phyloP scores from a whole-genome alignment of 2,888 invertebrate genomes.

The Noctua janthina region DNA sequence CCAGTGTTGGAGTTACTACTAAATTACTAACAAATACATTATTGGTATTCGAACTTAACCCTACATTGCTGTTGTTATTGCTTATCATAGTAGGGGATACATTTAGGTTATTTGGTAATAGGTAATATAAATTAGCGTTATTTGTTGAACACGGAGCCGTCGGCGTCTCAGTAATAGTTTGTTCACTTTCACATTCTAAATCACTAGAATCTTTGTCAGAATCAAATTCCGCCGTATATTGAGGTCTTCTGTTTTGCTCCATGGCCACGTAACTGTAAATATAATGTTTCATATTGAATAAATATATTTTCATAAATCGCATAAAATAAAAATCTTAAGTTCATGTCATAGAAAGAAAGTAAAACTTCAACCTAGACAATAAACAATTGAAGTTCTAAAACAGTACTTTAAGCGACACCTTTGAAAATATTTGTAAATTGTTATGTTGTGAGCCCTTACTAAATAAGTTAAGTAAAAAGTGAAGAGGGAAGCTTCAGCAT shows the following conservation, averaged over 20 bases:
- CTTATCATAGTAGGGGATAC: background rate
- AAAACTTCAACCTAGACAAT: background rate
- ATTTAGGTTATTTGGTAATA: slow-evolving; percentile 1
- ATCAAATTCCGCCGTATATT: slow-evolving; percentile 4
- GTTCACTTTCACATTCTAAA: slow-evolving; percentile 30
- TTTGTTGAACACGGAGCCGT: background rate
- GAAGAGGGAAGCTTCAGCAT: background rate
- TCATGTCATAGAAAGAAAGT: background rate
- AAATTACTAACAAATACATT: background rate
- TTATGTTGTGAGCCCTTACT: background rate
- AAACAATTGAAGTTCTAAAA: slow-evolving; percentile 1
- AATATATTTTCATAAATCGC: background rate
- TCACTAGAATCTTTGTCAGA: slow-evolving; percentile 14
- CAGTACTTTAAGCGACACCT: slow-evolving; percentile 1
- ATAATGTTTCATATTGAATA: background rate
- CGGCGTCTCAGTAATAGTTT: background rate
- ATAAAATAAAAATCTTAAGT: background rate
- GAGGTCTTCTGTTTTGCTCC: slow-evolving; percentile 1
- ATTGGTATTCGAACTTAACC: background rate
- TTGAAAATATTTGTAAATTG: background rate
- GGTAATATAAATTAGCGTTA: slow-evolving; percentile 4
- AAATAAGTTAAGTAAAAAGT: background rate
- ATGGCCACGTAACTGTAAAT: slow-evolving; percentile 51
- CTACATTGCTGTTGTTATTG: background rate
- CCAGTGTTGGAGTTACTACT: background rate